Evolutionary conservation across 2,888 invertebrate species (phyloP), one percentile per base, ranked within the genome.

Genomic region (Yponomeuta sedellus): DNA sequence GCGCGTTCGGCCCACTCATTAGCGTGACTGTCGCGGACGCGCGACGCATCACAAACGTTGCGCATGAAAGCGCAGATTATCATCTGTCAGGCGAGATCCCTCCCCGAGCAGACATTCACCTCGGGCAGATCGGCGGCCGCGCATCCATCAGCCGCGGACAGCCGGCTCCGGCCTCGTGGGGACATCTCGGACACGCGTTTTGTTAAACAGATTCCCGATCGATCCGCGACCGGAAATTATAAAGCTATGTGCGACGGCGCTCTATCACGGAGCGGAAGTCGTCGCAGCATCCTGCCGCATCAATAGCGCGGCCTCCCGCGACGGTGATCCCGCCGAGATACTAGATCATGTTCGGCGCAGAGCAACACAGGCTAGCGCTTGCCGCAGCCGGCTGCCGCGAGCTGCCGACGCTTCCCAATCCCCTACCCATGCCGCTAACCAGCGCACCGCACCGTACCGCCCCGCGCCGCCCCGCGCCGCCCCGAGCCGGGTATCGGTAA

Each of bases 21-120:
- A 22, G 58, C 58, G 58, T 19, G 58, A 58, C 64, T 56, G 67
- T 66, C 64, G 52, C 61, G 61, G 61, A 69, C 67, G 57, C 61
- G 65, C 66, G 67, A 67, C 62, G 66, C 44, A 67, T 65, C 68
- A 64, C 68, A 67, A 66, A 66, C 58, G 20, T 58, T 22, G 20
- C 22, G 58, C 44, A 52, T 52, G 44, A 52, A 52, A 52, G 44
- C 44, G 44, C 44, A 52, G 44, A 52, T 52, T 52, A 52, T 52
- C 44, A 52, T 52, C 44, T 52, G 44, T 52, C 44, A 16, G 44
- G 3, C 44, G 44, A 52, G 44, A 52, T 52, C 44, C 16, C 20
- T 58, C 58, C 10, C 58, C 22, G 58, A 58, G 22, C 58, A 22
- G n/a, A 58, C 58, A 12, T 20, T 52, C 44, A 52, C 44, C 44